Evolutionary conservation across 2,888 invertebrate genomes (phyloP).

Genomic region (Schrankia costaestrigalis): DNA sequence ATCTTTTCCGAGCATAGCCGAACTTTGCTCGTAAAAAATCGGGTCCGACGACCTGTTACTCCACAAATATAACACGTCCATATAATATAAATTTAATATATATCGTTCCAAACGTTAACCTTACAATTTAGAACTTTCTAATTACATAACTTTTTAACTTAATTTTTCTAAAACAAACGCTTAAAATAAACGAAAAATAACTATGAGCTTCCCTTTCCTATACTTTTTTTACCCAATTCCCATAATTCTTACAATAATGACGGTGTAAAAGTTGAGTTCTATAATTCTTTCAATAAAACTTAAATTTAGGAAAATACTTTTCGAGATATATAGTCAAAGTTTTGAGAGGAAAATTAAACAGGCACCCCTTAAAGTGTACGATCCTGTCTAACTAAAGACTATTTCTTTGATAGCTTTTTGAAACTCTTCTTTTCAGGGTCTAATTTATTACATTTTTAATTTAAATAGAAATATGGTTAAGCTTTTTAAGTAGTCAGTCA

Average conservation of each 20-base stretch:
- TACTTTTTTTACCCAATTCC: slow-evolving; percentile 7
- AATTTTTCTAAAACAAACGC: no score
- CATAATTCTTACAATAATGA: slow-evolving; percentile 27
- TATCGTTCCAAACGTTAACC: no score
- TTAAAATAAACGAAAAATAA: background rate
- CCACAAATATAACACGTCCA: no score
- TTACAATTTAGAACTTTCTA: no score
- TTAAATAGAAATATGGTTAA: slow-evolving; percentile 23
- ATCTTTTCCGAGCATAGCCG: no score
- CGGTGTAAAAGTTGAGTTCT: slow-evolving; percentile 19
- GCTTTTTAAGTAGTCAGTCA: no score
- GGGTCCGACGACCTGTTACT: no score
- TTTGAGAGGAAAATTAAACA: slow-evolving; percentile 35
- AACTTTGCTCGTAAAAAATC: no score
- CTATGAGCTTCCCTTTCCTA: background rate
- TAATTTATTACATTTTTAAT: slow-evolving; percentile 34
- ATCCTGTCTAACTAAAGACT: slow-evolving; percentile 28
- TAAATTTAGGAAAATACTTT: slow-evolving; percentile 32
- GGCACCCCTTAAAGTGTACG: slow-evolving; percentile 24
- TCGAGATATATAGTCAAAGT: slow-evolving; percentile 31
- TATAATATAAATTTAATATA: no score
- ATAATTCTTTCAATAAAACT: slow-evolving; percentile 34
- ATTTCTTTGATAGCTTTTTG: slow-evolving; percentile 33
- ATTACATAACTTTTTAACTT: no score
- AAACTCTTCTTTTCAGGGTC: slow-evolving; percentile 23